These are phyloP conservation scores for Laticauda laticaudata DNA, from an alignment of 2,113 vertebrate species.

Conservation along the genomic window DNA sequence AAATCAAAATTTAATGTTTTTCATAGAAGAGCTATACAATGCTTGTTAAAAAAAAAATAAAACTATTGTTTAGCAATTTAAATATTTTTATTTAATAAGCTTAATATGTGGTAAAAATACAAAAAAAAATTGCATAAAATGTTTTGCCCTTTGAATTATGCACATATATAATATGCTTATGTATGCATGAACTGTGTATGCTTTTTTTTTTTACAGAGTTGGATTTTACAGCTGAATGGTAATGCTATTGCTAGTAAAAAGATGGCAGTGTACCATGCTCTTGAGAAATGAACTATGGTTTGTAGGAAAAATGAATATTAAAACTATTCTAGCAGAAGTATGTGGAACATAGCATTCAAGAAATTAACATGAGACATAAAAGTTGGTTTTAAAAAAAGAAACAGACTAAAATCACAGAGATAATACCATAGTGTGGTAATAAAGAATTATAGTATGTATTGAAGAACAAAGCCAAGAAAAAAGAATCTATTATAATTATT, in stretches of 20 bases:
- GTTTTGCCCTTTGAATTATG: constrained; percentile 3
- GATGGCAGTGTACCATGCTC: not conserved
- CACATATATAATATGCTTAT: not conserved
- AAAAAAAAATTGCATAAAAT: not conserved
- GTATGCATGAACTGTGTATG: not conserved
- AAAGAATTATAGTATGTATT: not conserved
- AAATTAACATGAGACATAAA: constrained; percentile 10
- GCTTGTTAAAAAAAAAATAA: not conserved
- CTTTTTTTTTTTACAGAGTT: not conserved
- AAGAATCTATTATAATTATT: not conserved
- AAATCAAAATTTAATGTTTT: constrained; percentile 22
- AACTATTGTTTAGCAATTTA: constrained; percentile 6
- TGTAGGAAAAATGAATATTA: constrained; percentile 9
- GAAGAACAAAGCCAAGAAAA: not conserved
- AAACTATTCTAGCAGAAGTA: not conserved
- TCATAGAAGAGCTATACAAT: not conserved
- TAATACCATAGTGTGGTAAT: not conserved
- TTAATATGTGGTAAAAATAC: not conserved
- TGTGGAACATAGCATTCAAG: not conserved
- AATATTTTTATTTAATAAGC: not conserved
- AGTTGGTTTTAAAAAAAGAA: not conserved
- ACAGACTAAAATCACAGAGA: not conserved
- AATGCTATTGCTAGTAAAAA: constrained; percentile 1
- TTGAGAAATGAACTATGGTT: constrained; percentile 25
- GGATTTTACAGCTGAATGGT: not conserved